Evolutionary conservation across 2,113 vertebrate species (phyloP).

Genomic region (Falco punctatus): DNA sequence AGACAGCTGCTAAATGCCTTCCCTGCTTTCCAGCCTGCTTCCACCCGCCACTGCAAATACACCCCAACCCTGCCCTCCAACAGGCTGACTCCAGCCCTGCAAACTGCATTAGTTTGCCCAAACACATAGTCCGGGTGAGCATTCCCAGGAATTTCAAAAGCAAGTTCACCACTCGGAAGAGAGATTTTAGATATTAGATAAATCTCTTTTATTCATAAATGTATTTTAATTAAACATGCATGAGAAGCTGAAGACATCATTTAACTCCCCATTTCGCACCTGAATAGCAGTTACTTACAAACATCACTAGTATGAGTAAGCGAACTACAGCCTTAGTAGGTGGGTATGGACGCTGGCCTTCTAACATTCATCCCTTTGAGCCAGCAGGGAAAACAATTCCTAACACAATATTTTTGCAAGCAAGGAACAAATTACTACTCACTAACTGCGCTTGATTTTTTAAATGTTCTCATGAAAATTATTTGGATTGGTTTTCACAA

Average conservation of each 20-base stretch:
- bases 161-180: not conserved
- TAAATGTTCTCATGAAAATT: not conserved
- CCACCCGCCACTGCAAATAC: fast-evolving
- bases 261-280: not conserved
- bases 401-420: not conserved
- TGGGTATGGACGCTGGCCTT: not conserved
- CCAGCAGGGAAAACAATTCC: not conserved
- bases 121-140: fast-evolving
- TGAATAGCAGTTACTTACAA: not conserved
- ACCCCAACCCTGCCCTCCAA: fast-evolving
- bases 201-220: not conserved
- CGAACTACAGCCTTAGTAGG: not conserved
- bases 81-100: not conserved
- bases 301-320: not conserved
- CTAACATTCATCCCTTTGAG: not conserved
- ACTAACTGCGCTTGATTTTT: not conserved
- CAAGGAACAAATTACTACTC: not conserved
- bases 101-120: fast-evolving
- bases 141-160: not conserved
- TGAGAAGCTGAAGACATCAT: not conserved
- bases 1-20: not conserved
- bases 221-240: not conserved
- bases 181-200: not conserved
- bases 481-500: not conserved
- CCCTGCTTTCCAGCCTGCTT: not conserved